Conservation (phyloP, 2,113 vertebrate species). For the Hemibagrus wyckioides region DNA sequence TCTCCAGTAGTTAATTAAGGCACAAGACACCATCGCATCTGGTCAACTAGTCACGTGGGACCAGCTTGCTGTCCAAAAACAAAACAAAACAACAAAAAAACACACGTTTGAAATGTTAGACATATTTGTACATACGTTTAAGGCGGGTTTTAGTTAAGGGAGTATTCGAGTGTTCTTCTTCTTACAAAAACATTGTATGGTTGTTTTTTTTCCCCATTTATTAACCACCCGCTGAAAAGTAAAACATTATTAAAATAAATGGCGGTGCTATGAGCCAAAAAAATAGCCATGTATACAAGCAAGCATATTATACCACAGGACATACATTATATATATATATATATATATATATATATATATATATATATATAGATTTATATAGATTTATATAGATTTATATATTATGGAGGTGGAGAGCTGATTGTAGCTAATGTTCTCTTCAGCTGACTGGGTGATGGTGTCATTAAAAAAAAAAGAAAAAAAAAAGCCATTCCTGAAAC, state of each 20-base stretch:
- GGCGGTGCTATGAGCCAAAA: constrained; percentile 60
- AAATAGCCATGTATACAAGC: constrained; percentile 65
- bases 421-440: constrained; percentile 63
- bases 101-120: constrained; percentile 52
- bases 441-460: constrained; percentile 50
- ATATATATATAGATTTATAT: constrained; percentile 50
- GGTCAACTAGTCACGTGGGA: constrained; percentile 52
- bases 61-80: constrained; percentile 27
- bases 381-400: constrained; percentile 60
- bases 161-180: constrained; percentile 22
- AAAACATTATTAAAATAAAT: constrained; percentile 62
- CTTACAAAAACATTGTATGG: constrained; percentile 39
- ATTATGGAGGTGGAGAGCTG: constrained; percentile 57
- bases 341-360: constrained; percentile 50
- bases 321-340: constrained; percentile 55
- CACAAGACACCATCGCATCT: constrained; percentile 62
- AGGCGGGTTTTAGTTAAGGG: constrained; percentile 46
- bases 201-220: constrained; percentile 9
- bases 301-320: constrained; percentile 67
- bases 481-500: constrained; percentile 78
- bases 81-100: constrained; percentile 22
- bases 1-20: constrained; percentile 63
- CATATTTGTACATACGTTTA: constrained; percentile 7
- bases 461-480: constrained; percentile 25
- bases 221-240: constrained; percentile 57